Conservation (phyloP, 2,888 invertebrate species). For the Subacronicta megacephala region DNA sequence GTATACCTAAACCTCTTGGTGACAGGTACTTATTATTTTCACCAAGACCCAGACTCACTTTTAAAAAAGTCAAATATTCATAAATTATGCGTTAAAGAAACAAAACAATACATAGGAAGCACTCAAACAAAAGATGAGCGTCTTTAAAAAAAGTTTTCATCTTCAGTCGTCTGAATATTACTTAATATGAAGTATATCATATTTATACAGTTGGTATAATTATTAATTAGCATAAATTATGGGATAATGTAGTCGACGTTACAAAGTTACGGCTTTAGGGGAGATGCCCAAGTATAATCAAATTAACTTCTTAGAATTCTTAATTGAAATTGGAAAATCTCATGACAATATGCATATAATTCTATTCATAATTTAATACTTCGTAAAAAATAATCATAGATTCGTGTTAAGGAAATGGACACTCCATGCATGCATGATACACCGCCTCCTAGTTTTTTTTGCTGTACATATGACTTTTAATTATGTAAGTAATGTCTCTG, state of each 20-base stretch:
- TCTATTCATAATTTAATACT: too few relatives aligned
- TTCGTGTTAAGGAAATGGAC: too few relatives aligned
- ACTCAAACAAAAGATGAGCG: constrained; percentile 14
- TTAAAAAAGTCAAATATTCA: background rate
- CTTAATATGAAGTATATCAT: constrained; percentile 41
- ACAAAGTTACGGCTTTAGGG: constrained; percentile 20
- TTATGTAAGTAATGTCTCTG: constrained; percentile 26
- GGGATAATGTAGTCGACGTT: constrained; percentile 32
- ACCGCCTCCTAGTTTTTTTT: too few relatives aligned
- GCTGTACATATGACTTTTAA: too few relatives aligned
- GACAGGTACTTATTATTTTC: too few relatives aligned
- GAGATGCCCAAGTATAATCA: constrained; percentile 25
- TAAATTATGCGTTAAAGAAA: constrained; percentile 10
- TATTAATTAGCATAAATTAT: constrained; percentile 49
- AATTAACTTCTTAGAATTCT: constrained; percentile 28
- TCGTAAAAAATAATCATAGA: too few relatives aligned
- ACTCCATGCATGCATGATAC: too few relatives aligned
- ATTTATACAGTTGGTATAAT: too few relatives aligned
- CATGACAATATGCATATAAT: constrained; percentile 22
- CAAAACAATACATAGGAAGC: constrained; percentile 33
- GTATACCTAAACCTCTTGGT: too few relatives aligned
- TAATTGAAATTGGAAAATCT: constrained; percentile 27
- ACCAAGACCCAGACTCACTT: too few relatives aligned
- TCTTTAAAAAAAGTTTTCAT: constrained; percentile 32
- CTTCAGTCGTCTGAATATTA: constrained; percentile 36